Percentiles rank a stretch among this genome's conserved stretches.
phyloP scores from a whole-genome alignment of 2,888 invertebrate genomes.

The Torymus tubicola region DNA sequence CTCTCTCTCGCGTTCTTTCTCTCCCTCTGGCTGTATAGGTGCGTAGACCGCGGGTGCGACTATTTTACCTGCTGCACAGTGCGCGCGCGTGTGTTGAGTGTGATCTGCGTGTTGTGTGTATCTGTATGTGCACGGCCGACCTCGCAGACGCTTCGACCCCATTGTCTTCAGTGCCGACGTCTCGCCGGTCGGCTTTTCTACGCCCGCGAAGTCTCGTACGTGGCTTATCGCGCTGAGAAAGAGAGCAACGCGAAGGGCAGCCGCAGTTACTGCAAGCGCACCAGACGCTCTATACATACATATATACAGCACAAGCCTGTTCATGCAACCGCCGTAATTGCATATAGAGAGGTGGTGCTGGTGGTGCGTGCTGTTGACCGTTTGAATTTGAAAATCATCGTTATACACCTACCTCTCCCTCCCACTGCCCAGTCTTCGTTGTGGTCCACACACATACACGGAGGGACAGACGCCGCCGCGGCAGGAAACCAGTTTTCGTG shows the following conservation, averaged over 20 bases:
- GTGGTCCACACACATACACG: not conserved
- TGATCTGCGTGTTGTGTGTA: too few species aligned
- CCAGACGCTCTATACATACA: too few species aligned
- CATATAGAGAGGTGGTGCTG: not conserved
- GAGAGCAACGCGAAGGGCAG: not conserved
- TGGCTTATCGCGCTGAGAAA: constrained; percentile 27
- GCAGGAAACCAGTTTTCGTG: constrained; percentile 33
- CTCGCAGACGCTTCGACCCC: too few species aligned
- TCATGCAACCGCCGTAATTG: too few species aligned
- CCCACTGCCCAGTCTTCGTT: not conserved
- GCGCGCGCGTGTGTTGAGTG: too few species aligned
- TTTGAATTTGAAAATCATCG: constrained; percentile 25
- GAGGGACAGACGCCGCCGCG: too few species aligned
- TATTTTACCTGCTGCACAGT: too few species aligned
- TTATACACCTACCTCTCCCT: not conserved
- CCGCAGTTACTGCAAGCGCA: not conserved
- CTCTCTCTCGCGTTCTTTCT: not conserved
- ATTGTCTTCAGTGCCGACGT: too few species aligned
- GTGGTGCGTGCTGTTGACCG: not conserved
- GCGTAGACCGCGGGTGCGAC: too few species aligned
- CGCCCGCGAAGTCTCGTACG: not conserved
- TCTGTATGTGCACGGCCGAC: too few species aligned
- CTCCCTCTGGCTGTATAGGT: too few species aligned
- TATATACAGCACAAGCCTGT: too few species aligned
- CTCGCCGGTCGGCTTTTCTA: not conserved